phyloP scores from a whole-genome alignment of 2,797 vertebrate species.

The Balearica regulorum region DNA sequence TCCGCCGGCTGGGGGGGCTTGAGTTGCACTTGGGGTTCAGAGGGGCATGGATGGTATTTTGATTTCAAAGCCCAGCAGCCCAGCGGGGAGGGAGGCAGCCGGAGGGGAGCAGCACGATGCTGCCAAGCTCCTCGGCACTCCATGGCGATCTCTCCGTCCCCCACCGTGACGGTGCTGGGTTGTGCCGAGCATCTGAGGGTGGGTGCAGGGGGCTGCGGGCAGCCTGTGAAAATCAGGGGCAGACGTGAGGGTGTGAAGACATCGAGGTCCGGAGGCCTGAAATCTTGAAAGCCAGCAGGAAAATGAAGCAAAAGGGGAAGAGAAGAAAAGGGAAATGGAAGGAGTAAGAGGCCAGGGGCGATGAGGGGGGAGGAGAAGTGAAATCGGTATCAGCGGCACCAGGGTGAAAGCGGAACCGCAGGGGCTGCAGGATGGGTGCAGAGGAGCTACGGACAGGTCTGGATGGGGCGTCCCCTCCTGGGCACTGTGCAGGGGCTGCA shows the following conservation, averaged over 20 bases:
- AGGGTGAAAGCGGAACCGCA: background rate
- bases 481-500: rapidly evolving
- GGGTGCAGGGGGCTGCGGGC: background rate
- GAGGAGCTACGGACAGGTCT: background rate
- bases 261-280: rapidly evolving
- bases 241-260: rapidly evolving
- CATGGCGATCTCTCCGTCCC: rapidly evolving
- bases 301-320: slow-evolving; percentile 46
- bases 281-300: background rate
- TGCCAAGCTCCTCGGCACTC: rapidly evolving
- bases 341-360: background rate
- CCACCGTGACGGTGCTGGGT: rapidly evolving
- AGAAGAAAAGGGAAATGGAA: slow-evolving; percentile 52
- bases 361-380: slow-evolving; percentile 27
- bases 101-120: background rate
- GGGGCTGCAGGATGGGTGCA: background rate
- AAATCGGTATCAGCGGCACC: background rate
- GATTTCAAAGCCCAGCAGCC: background rate
- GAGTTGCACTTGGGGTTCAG: background rate
- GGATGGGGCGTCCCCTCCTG: background rate
- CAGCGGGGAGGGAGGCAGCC: rapidly evolving
- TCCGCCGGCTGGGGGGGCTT: rapidly evolving
- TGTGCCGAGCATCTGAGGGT: background rate
- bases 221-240: background rate
- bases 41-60: background rate